phyloP scores from a whole-genome alignment of 2,888 invertebrate species.

The Heliothis peltigera region DNA sequence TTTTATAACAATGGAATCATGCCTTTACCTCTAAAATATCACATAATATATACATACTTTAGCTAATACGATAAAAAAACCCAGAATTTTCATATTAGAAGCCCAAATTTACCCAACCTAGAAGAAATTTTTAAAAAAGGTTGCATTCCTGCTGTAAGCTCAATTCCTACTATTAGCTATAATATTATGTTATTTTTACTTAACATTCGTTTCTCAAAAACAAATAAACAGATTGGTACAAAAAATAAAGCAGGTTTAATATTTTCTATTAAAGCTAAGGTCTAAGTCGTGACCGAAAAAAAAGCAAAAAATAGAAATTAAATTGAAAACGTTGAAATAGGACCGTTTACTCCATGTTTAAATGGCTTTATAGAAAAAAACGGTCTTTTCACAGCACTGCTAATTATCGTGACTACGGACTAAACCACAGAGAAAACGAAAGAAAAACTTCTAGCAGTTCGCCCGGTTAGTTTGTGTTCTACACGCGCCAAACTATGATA shows the following conservation, averaged over 20 bases:
- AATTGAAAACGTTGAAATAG: constrained; percentile 8
- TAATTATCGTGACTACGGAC: constrained; percentile 30
- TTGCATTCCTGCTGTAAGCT: no score
- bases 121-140: no score
- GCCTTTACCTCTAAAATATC: no score
- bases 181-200: no score
- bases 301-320: neutral
- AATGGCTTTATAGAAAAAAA: constrained; percentile 8
- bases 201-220: neutral
- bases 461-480: constrained; percentile 23
- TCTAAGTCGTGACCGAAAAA: neutral
- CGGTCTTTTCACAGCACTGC: constrained; percentile 18
- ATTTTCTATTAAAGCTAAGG: neutral
- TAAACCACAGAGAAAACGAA: constrained; percentile 12
- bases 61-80: no score
- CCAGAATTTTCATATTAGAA: no score
- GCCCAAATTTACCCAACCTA: no score
- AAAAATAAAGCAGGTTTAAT: neutral
- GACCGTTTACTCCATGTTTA: neutral
- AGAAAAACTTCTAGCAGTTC: constrained; percentile 26
- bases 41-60: no score
- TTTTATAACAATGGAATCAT: no score
- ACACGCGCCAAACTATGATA: constrained; percentile 35
- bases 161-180: no score
- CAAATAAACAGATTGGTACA: no score